Conservation (phyloP, 2,888 invertebrate species). For the Caenorhabditis parvicauda region DNA sequence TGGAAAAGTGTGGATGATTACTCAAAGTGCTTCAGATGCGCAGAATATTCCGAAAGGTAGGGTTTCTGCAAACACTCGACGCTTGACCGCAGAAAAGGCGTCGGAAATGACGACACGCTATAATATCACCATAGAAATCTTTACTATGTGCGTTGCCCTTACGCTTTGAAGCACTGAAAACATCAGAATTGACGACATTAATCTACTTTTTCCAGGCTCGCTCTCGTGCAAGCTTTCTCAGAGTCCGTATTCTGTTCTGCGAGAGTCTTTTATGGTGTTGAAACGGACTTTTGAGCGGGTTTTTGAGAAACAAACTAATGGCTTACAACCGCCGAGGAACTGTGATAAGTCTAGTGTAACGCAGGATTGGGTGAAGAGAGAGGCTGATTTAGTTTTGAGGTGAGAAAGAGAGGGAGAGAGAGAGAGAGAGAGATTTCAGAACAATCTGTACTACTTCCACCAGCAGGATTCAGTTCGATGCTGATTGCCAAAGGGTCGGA, state of each 20-base stretch:
- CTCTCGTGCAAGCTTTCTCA: constrained; percentile 44
- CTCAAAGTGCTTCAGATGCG: constrained; percentile 50
- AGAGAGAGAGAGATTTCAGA: constrained; percentile 6
- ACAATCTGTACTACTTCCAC: constrained; percentile 32
- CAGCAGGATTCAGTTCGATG: constrained; percentile 28
- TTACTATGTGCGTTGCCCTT: no score
- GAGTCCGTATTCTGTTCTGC: constrained; percentile 36
- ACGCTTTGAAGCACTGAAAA: no score
- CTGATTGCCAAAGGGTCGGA: constrained; percentile 30
- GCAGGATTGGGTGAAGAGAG: constrained; percentile 34
- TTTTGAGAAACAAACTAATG: constrained; percentile 8
- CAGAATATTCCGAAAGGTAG: constrained; percentile 48
- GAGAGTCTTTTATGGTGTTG: constrained; percentile 46
- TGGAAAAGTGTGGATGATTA: constrained; percentile 56
- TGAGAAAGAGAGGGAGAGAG: not conserved
- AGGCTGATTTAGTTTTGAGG: constrained; percentile 21
- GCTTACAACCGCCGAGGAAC: constrained; percentile 24
- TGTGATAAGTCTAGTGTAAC: constrained; percentile 27
- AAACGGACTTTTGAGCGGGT: constrained; percentile 21
- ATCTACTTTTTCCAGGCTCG: constrained; percentile 21
- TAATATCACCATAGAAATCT: no score
- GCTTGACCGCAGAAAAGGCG: no score
- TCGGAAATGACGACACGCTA: no score
- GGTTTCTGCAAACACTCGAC: not conserved
- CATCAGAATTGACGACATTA: no score